Evolutionary conservation across 2,888 invertebrate species (phyloP).

Genomic region (Eucriotettix oculatus): DNA sequence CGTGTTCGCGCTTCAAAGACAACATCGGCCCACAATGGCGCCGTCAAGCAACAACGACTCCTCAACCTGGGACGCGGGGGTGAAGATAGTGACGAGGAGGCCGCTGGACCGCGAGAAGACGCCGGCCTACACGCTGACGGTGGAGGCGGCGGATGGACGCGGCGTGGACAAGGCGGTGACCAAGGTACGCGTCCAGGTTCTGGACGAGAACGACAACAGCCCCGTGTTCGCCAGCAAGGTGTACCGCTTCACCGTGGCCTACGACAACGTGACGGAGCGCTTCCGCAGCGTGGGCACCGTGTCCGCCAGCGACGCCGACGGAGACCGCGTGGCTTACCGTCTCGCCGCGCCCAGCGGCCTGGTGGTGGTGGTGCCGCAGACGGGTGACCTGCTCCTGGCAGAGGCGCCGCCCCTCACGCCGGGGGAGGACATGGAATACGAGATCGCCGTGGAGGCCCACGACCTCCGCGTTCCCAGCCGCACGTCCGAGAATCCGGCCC

Average conservation of each 20-base stretch:
- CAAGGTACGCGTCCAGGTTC: constrained; percentile 56
- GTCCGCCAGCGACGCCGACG: constrained; percentile 75
- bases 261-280: constrained; percentile 50
- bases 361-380: constrained; percentile 81
- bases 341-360: constrained; percentile 63
- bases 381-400: constrained; percentile 72
- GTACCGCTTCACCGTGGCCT: constrained; percentile 48
- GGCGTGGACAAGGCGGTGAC: constrained; percentile 67
- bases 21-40: constrained; percentile 30
- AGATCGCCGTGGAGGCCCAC: constrained; percentile 65
- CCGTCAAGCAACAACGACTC: constrained; percentile 12
- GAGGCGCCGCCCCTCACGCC: constrained; percentile 49
- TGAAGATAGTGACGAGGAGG: constrained; percentile 56
- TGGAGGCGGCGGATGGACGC: constrained; percentile 65
- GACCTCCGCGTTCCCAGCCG: constrained; percentile 61
- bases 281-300: constrained; percentile 75
- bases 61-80: constrained; percentile 33
- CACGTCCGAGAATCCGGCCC: constrained; percentile 50
- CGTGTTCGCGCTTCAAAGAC: constrained; percentile 48
- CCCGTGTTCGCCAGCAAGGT: constrained; percentile 65
- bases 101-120: constrained; percentile 65
- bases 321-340: constrained; percentile 80
- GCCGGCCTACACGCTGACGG: constrained; percentile 50
- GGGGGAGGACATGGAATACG: constrained; percentile 37
- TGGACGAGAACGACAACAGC: constrained; percentile 84